Base-by-base conservation (phyloP, 1,140 invertebrate species). In the Macrobrachium nipponense region DNA sequence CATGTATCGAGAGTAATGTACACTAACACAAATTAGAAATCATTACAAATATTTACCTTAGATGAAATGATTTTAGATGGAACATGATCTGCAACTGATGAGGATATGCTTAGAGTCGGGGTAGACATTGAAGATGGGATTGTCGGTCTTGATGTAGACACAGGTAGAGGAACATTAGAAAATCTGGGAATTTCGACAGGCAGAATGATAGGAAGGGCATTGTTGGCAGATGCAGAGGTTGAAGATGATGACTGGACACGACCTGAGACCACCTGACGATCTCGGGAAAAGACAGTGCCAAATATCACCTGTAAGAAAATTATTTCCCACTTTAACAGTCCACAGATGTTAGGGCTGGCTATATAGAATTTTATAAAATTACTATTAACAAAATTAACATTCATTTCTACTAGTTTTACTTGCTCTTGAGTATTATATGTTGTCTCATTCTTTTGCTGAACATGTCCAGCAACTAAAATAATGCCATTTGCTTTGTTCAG, bases 131-230 rank as follows among this genome's bases (percentile, higher is more conserved):
- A 85, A 0, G 64, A 44, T 36, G 82, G 80, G 66, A 80, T 72
- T 44, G 80, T 23, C 12, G 88, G 68, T 17, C 43, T 60, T 6
- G 82, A 61, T 17, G 78, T 23, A 5, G 88, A 70, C 17, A 84
- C 44, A 17, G 88, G 88, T 20, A 89, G 75, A 17, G 88, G 88
- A 23, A 89, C 88, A 43, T 89, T 89, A 2, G 84, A 85, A 60
- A 89, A 89, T 12, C 88, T 62, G n/a, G 88, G 81, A 51, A 89
- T 89, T 62, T 89, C 88, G 23, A 85, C 82, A 3, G 86, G 62
- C 20, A 83, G 64, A 20, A 89, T 86, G 14, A 89, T 77, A 10
- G 88, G 85, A 11, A 89, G 85, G 11, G 83, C 81, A 59, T 87
- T 87, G 76, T 87, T 87, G 73, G 61, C 51, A 10, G 85, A 87